Base-by-base conservation (phyloP, 2,888 invertebrate genomes). In the Pseudoips prasinana region DNA sequence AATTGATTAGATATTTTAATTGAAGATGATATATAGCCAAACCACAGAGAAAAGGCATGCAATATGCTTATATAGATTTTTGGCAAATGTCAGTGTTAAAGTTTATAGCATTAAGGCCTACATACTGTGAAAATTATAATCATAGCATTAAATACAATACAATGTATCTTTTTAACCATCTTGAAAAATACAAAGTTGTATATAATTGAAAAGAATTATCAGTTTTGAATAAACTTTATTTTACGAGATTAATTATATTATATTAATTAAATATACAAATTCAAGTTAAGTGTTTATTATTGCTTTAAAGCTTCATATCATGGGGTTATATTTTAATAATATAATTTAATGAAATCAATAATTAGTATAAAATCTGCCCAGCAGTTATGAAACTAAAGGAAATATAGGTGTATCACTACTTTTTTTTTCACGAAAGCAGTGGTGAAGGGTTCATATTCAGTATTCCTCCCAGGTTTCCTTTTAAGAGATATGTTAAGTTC, bases 261-360 rank as follows among this genome's bases (percentile, higher is more conserved):
- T 14, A 14, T 14, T 14, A 3, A 14, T 3, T 14, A 5, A 14
- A 27, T 29, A 46, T 39, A 47, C 39, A 48, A 61, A 35, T 46
- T 35, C 24, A 33, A 37, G 41, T 43, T 44, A 36, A 14, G 24
- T 28, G 44, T 39, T 34, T 48, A 26, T 9, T 26, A 39, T 51
- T 48, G 46, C 46, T 53, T 61, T 56, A 54, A 50, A 54, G 50
- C 58, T 42, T 38, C 32, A 32, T 42, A 42, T 33, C 22, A 22
- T 37, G 46, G 39, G 39, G 39, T 36, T 38, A 40, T 35, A 43
- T 17, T 28, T 36, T 46, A 8, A 18, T 45, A 43, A 29, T 29
- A 29, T 38, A 31, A 25, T 32, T 35, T 6, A 39, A 38, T 39
- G 8, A 24, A 29, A 29, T 36, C 11, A 38, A 36, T 33, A 36